Evolutionary conservation across 2,797 vertebrate species (phyloP).

Genomic region (Alexandromys oeconomus): DNA sequence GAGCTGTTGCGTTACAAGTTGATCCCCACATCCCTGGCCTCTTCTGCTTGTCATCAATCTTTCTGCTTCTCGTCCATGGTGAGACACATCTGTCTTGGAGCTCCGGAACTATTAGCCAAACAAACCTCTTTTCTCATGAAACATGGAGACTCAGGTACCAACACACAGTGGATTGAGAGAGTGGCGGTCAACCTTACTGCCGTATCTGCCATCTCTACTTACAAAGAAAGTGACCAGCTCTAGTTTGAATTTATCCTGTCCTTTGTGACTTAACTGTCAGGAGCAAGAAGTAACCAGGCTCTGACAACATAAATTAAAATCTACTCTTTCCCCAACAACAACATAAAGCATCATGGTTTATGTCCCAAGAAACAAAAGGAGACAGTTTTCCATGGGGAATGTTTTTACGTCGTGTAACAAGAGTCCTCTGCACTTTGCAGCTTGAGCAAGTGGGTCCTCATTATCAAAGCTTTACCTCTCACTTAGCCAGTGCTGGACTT

Average conservation of each 20-base stretch:
- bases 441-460: conserved; percentile 8
- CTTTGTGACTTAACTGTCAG: conserved; percentile 31
- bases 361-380: conserved; percentile 64
- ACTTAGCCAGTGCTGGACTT: neutral
- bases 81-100: neutral
- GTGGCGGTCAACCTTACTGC: neutral
- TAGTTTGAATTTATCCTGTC: neutral
- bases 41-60: neutral
- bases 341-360: conserved; percentile 51
- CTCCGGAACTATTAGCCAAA: neutral
- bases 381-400: conserved; percentile 54
- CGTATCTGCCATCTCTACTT: neutral
- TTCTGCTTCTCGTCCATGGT: neutral
- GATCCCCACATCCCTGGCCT: neutral
- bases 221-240: neutral
- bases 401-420: conserved; percentile 43
- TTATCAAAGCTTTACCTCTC: neutral
- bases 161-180: neutral
- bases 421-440: conserved; percentile 5
- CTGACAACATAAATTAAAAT: conserved; percentile 55
- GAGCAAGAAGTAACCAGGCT: conserved; percentile 39
- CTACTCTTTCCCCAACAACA: conserved; percentile 25
- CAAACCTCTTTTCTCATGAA: neutral
- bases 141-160: neutral
- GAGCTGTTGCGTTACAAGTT: neutral